Evolutionary conservation across 2,113 vertebrate genomes (phyloP), one percentile per base, ranked within the genome.

Genomic region (Muntiacus muntjak): DNA sequence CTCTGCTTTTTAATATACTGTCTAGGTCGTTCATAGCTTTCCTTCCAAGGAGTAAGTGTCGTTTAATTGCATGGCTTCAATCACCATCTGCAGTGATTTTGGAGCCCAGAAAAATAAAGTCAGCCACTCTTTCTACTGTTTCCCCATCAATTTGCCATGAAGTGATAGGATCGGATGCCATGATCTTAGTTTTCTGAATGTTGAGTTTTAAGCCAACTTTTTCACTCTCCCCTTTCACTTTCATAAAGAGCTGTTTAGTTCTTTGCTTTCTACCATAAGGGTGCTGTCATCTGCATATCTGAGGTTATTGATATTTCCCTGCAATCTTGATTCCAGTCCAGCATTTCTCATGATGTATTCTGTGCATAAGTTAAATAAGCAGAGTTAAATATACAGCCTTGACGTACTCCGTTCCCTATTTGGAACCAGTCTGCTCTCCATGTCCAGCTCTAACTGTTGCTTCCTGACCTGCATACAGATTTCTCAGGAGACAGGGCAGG

Each of bases 321-420:
- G 1, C n/a, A 36, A 21, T 71, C 64, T 71, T 71, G n/a, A 71
- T 71, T 36, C n/a, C 64, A 21, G 17, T 71, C 16, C 64, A 71
- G 9, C 9, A 11, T 71, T 71, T 71, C n/a, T 71, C 64, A 71
- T 71, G n/a, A 36, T 71, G n/a, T 36, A 71, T n/a, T 71, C 64
- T 36, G n/a, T 4, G 21, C 17, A 21, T 36, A 21, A 5, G 17
- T 71, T 71, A 71, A 71, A 36, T 71, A 71, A 71, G n/a, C n/a
- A 21, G n/a, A 9, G 64, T 36, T n/a, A 36, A 36, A 36, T 71
- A 36, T 11, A 21, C n/a, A 71, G 64, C n/a, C n/a, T 71, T 36
- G 64, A 71, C 0, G 0, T 36, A 71, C 19, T 71, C 17, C 1
- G 0, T 36, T 67, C 8, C 64, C 17, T 67, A 67, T 67, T 67